These are phyloP conservation scores for Salvelinus namaycush DNA, from an alignment of 2,113 vertebrate species.

Conservation along the genomic window DNA sequence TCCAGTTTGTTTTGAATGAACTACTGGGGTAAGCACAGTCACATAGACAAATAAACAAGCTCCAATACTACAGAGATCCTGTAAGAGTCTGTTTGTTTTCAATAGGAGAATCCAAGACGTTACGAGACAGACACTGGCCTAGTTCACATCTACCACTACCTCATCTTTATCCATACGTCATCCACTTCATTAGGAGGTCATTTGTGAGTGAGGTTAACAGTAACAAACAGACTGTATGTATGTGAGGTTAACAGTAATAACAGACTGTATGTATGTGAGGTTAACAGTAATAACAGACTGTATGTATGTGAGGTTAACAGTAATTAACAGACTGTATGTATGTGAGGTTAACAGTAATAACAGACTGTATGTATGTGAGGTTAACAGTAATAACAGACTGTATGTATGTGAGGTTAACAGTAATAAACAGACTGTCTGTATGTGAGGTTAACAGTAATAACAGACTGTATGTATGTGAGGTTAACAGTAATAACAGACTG, in stretches of 20 bases:
- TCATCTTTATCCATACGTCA: neutral
- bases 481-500: no score
- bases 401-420: neutral
- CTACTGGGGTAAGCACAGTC: neutral
- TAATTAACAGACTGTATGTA: neutral
- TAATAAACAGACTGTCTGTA: neutral
- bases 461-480: no score
- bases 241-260: slow-evolving; percentile 6
- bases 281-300: neutral
- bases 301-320: neutral
- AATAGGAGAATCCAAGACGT: neutral
- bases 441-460: slow-evolving; percentile 5
- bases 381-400: neutral
- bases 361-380: neutral
- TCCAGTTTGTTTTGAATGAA: no score
- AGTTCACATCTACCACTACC: neutral
- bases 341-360: slow-evolving; percentile 5
- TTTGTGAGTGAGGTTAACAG: slow-evolving; percentile 12
- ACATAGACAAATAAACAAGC: neutral
- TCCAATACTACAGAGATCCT: neutral
- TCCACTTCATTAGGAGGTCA: slow-evolving; percentile 3
- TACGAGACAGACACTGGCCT: neutral
- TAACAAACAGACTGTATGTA: neutral
- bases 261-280: neutral
- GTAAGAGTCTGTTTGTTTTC: neutral